A percentile compares a stretch with the other conserved stretches of the same genome.
phyloP scores from a whole-genome alignment of 2,888 invertebrate genomes.

The Sinodicranocentrus sp. region DNA sequence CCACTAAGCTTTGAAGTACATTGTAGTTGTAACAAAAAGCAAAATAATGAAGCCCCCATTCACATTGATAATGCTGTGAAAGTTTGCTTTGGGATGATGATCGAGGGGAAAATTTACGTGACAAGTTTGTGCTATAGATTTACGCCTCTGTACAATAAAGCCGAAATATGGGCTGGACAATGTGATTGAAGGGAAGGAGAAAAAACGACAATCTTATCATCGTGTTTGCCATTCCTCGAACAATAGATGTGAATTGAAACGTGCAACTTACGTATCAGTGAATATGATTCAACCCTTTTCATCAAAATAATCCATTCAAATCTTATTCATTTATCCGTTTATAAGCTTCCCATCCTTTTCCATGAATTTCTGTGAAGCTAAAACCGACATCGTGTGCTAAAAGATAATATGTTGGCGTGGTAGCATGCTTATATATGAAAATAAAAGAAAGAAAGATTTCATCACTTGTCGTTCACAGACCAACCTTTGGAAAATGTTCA shows the following conservation, averaged over 20 bases:
- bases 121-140: background rate
- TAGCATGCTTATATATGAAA: no score
- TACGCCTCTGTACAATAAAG: slow-evolving; percentile 65
- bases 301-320: slow-evolving; percentile 25
- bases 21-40: background rate
- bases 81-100: background rate
- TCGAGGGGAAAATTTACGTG: background rate
- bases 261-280: background rate
- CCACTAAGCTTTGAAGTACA: background rate
- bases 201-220: slow-evolving; percentile 10
- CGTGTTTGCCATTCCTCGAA: slow-evolving; percentile 26
- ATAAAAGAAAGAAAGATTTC: no score
- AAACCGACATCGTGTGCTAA: no score
- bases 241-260: slow-evolving; percentile 13
- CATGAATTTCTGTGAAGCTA: no score
- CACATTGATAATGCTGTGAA: background rate
- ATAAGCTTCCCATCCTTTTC: slow-evolving; percentile 5
- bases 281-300: slow-evolving; percentile 35
- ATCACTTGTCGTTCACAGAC: slow-evolving; percentile 27
- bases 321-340: background rate
- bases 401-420: no score
- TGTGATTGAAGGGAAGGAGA: background rate
- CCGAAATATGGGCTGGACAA: slow-evolving; percentile 46
- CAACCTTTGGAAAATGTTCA: no score
- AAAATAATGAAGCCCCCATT: background rate